phyloP scores from a whole-genome alignment of 2,113 vertebrate species.

The Condylura cristata region DNA sequence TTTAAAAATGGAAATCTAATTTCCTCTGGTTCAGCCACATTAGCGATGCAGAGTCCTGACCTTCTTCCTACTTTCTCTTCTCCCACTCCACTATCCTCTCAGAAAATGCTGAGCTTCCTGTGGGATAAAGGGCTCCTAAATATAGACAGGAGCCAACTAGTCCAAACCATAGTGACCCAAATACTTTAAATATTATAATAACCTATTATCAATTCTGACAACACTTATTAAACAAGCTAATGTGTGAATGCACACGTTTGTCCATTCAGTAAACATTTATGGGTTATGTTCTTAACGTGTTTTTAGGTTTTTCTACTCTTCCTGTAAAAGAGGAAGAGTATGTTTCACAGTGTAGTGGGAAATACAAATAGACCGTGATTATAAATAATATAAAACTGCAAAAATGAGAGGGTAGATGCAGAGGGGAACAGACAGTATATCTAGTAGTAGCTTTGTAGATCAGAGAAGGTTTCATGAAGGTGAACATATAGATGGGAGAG shows the following conservation, averaged over 20 bases:
- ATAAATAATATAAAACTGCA: not conserved
- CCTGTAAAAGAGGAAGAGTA: not conserved
- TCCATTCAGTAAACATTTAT: not conserved
- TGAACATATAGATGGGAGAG: not conserved
- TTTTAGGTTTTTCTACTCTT: not conserved
- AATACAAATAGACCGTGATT: not conserved
- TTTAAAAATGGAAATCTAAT: not conserved
- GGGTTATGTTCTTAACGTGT: not conserved
- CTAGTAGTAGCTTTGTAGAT: not conserved
- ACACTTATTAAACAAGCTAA: not conserved
- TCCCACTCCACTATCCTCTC: not conserved
- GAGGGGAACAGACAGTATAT: fast-evolving
- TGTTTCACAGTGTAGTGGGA: not conserved
- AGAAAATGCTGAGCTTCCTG: not conserved
- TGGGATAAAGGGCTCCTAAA: not conserved
- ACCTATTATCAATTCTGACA: not conserved
- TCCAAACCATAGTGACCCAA: not conserved
- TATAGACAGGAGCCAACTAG: not conserved
- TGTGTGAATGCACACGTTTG: not conserved
- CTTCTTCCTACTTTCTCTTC: not conserved
- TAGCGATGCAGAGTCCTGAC: not conserved
- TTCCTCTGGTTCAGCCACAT: not conserved
- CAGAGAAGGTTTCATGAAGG: not conserved
- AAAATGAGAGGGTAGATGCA: not conserved
- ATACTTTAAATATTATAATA: not conserved